Percentiles rank a stretch among this genome's conserved stretches.
Conservation (phyloP, 1,140 invertebrate species). For the Dinoponera quadriceps region DNA sequence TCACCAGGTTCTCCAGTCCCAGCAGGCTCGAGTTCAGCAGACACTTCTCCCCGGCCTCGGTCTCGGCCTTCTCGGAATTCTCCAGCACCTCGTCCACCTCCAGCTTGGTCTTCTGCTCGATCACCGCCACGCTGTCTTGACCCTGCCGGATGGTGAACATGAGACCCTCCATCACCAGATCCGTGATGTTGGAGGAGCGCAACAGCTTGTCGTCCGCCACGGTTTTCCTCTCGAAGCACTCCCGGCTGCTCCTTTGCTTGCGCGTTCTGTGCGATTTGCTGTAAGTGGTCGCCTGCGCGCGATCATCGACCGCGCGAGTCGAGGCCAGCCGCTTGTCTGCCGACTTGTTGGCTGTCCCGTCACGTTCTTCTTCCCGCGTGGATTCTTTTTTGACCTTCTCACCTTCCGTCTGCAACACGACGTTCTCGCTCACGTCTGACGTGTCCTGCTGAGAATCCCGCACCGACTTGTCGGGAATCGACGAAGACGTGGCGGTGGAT, state of each 20-base stretch:
- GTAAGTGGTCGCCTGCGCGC: background rate
- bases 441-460: background rate
- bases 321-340: background rate
- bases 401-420: background rate
- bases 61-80: slow-evolving; percentile 83
- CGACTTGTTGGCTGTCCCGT: background rate
- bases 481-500: background rate
- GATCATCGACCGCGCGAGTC: background rate
- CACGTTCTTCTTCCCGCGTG: background rate
- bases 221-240: slow-evolving; percentile 27
- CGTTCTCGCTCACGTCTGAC: slow-evolving; percentile 1
- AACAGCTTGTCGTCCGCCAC: slow-evolving; percentile 58
- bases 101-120: slow-evolving; percentile 83
- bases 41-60: slow-evolving; percentile 81
- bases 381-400: background rate
- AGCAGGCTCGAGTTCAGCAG: slow-evolving; percentile 82
- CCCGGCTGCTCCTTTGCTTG: slow-evolving; percentile 38
- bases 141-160: slow-evolving; percentile 84
- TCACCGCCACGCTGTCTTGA: slow-evolving; percentile 80
- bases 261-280: slow-evolving; percentile 3
- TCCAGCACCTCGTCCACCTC: slow-evolving; percentile 83
- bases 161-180: slow-evolving; percentile 83
- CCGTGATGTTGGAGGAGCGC: slow-evolving; percentile 82
- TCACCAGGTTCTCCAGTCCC: slow-evolving; percentile 81
- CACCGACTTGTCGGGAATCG: background rate